Evolutionary conservation across 2,797 vertebrate genomes (phyloP), one percentile per base, ranked within the genome.

Genomic region (Miopithecus talapoin): DNA sequence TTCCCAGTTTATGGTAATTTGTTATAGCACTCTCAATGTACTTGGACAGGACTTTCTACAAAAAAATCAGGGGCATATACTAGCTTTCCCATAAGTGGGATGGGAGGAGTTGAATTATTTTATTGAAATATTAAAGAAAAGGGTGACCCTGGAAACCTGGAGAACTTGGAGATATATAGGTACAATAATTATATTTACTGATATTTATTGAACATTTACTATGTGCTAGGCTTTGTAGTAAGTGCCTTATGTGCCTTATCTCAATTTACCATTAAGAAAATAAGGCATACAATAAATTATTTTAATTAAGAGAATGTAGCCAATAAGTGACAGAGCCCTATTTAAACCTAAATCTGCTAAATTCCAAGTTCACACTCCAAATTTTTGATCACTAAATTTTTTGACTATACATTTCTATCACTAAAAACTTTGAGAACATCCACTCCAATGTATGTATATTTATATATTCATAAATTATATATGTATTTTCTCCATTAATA

Each of bases 261-360:
- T 70, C 75, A 94, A 81, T 76, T 86, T 53, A 76, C 9, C 81
- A 33, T 84, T 94, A 68, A 85, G 24, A 90, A 92, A 90, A 55
- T 85, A 86, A 90, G 46, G 28, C 30, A 76, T 89, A 46, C 41
- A 75, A 75, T 24, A 89, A 76, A 43, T 80, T 79, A 39, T 89
- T 96, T 85, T 70, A 36, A 83, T 86, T 6, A 86, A 72, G 26
- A 85, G 75, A 92, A 94, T n/a, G 11, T n/a, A 86, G 30, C n/a
- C 43, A 70, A 24, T 57, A 26, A 85, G 28, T 14, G 28, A n/a
- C 33, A 64, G 43, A 85, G 79, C 17, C n/a, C 53, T 59, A 81
- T 92, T 68, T 90, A 85, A 94, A 92, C 21, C 24, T 70, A 28
- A 39, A 16, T 50, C 21, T 70, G 21, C 57, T 55, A 64, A 92